Evolutionary conservation across 2,113 vertebrate species (phyloP).

Genomic region (Prietella phreatophila): DNA sequence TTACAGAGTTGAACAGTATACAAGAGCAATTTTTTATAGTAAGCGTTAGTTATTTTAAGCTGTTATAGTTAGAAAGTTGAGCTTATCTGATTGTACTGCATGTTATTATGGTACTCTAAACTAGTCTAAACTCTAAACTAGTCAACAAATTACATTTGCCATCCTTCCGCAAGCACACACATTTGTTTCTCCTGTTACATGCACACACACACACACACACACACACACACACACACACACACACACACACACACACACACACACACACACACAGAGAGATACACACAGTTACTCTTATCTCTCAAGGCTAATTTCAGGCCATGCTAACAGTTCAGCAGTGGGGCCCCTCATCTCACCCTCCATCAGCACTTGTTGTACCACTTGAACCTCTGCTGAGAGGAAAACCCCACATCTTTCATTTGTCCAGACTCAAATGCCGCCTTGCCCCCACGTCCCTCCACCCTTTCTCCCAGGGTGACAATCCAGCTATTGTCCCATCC

Average conservation of each 20-base stretch:
- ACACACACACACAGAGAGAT: constrained; percentile 42
- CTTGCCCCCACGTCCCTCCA: constrained; percentile 48
- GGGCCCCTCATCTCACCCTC: constrained; percentile 55
- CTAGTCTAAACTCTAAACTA: not conserved
- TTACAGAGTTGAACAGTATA: not conserved
- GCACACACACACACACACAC: not conserved
- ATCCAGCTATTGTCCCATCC: constrained; percentile 88
- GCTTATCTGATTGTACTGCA: not conserved
- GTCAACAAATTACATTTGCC: not conserved
- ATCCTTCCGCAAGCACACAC: not conserved
- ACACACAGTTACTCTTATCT: constrained; percentile 67
- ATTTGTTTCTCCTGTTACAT: not conserved
- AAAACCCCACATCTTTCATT: constrained; percentile 69
- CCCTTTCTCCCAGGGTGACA: constrained; percentile 78
- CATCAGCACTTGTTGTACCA: constrained; percentile 71
- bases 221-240: constrained; percentile 38
- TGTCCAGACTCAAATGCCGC: constrained; percentile 61
- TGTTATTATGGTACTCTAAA: not conserved
- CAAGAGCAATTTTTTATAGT: not conserved
- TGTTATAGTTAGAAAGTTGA: not conserved
- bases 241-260: constrained; percentile 41
- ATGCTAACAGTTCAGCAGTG: constrained; percentile 55
- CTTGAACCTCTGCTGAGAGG: constrained; percentile 63
- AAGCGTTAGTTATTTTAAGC: not conserved
- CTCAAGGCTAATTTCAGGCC: constrained; percentile 64